Percentiles rank a stretch among this genome's conserved stretches.
phyloP scores from a whole-genome alignment of 2,797 vertebrate species.

The Micromesistius poutassou region DNA sequence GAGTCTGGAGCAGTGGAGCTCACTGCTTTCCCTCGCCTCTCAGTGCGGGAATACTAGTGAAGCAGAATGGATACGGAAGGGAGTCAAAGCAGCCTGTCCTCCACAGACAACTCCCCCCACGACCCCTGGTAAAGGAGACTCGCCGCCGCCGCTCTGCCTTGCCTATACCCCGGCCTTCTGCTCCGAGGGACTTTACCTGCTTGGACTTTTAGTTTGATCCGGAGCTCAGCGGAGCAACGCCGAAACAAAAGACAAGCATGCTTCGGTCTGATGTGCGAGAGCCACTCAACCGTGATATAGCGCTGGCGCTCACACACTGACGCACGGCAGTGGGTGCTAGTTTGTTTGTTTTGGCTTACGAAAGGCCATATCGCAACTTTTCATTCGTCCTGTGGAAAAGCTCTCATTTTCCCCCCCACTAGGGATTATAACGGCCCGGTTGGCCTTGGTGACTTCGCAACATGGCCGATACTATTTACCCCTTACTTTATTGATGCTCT shows the following conservation, averaged over 20 bases:
- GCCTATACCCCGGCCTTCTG: conserved; percentile 45
- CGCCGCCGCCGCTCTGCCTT: conserved; percentile 29
- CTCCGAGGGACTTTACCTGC: conserved; percentile 53
- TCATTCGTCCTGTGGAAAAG: conserved; percentile 60
- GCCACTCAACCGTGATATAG: conserved; percentile 51
- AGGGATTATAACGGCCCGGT: conserved; percentile 74
- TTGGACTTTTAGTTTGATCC: conserved; percentile 70
- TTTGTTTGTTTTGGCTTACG: conserved; percentile 54
- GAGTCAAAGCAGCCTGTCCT: conserved; percentile 90
- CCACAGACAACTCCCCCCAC: conserved; percentile 89
- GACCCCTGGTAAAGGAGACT: conserved; percentile 81
- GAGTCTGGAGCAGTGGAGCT: conserved; percentile 75
- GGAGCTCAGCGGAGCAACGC: conserved; percentile 62
- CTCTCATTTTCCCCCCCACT: conserved; percentile 48
- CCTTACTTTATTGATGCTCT: conserved; percentile 67
- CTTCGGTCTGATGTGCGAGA: conserved; percentile 47
- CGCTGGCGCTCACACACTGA: conserved; percentile 33
- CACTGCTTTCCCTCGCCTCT: conserved; percentile 76
- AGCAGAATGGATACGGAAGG: conserved; percentile 90
- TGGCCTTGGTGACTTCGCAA: conserved; percentile 72
- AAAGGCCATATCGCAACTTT: conserved; percentile 61
- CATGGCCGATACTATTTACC: conserved; percentile 79
- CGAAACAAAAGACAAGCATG: conserved; percentile 78
- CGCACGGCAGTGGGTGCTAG: conserved; percentile 48
- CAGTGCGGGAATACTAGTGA: conserved; percentile 76